phyloP scores from a whole-genome alignment of 2,888 invertebrate genomes.

The Stegana nigrithorax region DNA sequence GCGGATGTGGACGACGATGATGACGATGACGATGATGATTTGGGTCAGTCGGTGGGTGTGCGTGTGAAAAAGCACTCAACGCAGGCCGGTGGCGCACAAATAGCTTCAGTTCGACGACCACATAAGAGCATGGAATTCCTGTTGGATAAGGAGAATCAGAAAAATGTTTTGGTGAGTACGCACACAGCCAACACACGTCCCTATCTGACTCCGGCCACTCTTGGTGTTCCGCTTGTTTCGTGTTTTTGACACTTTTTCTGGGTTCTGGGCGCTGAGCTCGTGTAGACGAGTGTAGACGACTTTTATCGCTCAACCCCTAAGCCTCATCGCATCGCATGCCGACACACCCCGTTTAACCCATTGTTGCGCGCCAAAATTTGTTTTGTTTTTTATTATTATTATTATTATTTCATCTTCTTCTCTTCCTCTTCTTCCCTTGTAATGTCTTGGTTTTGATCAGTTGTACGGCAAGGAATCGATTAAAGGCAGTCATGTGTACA shows the following conservation, averaged over 20 bases:
- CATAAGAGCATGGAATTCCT: constrained; percentile 97
- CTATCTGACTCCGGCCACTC: no score
- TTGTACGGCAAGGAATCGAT: constrained; percentile 9
- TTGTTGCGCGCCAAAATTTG: no score
- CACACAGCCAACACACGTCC: not conserved
- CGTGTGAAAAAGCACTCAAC: constrained; percentile 46
- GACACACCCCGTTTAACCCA: not conserved
- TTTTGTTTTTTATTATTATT: no score
- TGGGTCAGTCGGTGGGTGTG: constrained; percentile 50
- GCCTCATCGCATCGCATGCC: no score
- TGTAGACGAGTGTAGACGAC: no score
- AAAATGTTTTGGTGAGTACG: constrained; percentile 83
- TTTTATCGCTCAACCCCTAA: no score
- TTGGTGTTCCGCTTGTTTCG: no score
- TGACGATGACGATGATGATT: constrained; percentile 60
- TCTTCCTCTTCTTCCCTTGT: not conserved
- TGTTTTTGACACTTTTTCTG: no score
- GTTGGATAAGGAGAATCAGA: constrained; percentile 91
- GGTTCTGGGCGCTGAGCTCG: no score
- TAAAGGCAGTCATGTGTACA: no score
- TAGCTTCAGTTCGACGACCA: constrained; percentile 70
- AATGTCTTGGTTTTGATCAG: not conserved
- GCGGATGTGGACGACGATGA: constrained; percentile 34
- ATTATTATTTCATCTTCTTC: no score
- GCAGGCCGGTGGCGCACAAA: constrained; percentile 58